Percentiles rank a stretch among this genome's conserved stretches.
phyloP scores from a whole-genome alignment of 1,140 invertebrate genomes.

The Homalodisca vitripennis region DNA sequence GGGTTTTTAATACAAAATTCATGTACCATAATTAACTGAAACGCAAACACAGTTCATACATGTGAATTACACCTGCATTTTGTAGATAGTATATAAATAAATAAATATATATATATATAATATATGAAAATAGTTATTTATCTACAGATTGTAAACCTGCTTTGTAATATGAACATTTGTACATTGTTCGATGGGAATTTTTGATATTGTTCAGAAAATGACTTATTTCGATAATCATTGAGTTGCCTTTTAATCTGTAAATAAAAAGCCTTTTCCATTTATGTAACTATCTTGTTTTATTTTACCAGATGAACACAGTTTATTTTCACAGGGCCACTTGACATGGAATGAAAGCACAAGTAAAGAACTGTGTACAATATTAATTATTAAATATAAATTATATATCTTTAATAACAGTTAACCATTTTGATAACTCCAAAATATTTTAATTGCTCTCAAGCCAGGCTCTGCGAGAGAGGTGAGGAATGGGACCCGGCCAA shows the following conservation, averaged over 20 bases:
- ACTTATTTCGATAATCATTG: conserved; percentile 26
- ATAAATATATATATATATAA: too few relatives aligned
- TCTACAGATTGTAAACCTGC: not conserved
- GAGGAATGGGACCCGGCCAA: too few relatives aligned
- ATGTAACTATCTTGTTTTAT: conserved; percentile 5
- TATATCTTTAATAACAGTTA: too few relatives aligned
- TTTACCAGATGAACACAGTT: too few relatives aligned
- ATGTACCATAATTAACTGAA: not conserved
- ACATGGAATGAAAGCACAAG: too few relatives aligned
- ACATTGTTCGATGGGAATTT: conserved; percentile 13
- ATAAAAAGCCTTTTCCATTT: conserved; percentile 27
- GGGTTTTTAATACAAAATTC: not conserved
- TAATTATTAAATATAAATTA: too few relatives aligned
- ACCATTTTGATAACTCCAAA: too few relatives aligned
- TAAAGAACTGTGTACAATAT: too few relatives aligned
- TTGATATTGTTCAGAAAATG: conserved; percentile 21
- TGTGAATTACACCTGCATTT: conserved; percentile 15
- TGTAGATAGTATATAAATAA: conserved; percentile 24
- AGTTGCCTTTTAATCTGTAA: conserved; percentile 25
- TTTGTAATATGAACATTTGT: conserved; percentile 24
- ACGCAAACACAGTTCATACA: too few relatives aligned
- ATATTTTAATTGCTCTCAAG: too few relatives aligned
- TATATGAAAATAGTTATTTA: conserved; percentile 22
- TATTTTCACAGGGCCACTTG: too few relatives aligned
- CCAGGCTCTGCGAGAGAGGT: too few relatives aligned